These are phyloP conservation scores for Etheostoma cragini DNA, from an alignment of 2,113 vertebrate species.

Conservation along the genomic window DNA sequence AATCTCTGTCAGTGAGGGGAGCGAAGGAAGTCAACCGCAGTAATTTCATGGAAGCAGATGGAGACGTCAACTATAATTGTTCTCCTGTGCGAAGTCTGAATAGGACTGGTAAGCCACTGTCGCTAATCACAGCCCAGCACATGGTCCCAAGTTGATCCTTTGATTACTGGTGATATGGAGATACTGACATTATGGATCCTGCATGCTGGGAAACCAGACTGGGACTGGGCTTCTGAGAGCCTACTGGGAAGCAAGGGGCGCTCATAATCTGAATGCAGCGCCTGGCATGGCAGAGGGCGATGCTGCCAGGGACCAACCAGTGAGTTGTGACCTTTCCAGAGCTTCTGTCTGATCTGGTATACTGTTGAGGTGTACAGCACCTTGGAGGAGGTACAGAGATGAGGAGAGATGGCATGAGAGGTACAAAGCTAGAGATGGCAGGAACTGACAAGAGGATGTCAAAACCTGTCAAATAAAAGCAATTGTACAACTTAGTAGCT, in stretches of 20 bases:
- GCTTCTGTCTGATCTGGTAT: conserved; percentile 50
- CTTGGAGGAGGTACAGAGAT: conserved; percentile 23
- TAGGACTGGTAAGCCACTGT: conserved; percentile 63
- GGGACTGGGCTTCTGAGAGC: conserved; percentile 43
- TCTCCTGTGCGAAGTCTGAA: conserved; percentile 75
- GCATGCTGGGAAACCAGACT: conserved; percentile 71
- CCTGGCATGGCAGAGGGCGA: conserved; percentile 49
- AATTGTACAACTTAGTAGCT: background rate
- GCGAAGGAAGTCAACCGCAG: conserved; percentile 48
- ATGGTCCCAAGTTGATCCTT: conserved; percentile 50
- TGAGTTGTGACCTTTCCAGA: conserved; percentile 71
- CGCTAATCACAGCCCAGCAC: conserved; percentile 69
- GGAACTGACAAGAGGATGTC: conserved; percentile 10
- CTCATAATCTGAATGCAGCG: conserved; percentile 26
- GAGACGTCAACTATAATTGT: conserved; percentile 77
- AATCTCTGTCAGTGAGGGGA: conserved; percentile 46
- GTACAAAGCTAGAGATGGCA: conserved; percentile 21
- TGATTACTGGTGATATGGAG: conserved; percentile 66
- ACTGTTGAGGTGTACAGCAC: conserved; percentile 30
- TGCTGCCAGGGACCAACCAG: conserved; percentile 49
- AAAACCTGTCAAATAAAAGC: conserved; percentile 3
- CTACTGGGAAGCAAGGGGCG: conserved; percentile 33
- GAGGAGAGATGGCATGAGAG: background rate
- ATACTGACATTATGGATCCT: conserved; percentile 72
- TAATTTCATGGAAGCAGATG: conserved; percentile 76